Conservation (phyloP, 2,797 vertebrate genomes). For the Sebastes glaucus region DNA sequence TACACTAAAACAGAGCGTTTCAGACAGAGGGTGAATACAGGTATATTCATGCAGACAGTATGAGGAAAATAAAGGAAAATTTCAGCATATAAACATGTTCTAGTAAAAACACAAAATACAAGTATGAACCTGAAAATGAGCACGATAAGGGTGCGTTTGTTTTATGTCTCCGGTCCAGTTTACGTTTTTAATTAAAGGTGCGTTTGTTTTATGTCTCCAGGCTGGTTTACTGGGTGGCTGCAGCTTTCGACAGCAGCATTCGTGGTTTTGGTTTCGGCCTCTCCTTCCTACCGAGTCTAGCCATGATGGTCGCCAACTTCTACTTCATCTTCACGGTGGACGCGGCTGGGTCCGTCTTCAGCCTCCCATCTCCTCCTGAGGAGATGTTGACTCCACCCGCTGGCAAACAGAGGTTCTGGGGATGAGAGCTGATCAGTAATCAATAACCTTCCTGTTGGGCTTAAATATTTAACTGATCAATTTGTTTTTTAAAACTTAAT, state of each 20-base stretch:
- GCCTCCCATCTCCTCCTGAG: slow-evolving; percentile 4
- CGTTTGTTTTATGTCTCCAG: slow-evolving; percentile 68
- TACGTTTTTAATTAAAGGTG: not conserved
- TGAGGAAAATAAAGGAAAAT: too few relatives aligned
- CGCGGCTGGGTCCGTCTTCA: slow-evolving; percentile 79
- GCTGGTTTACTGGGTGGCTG: slow-evolving; percentile 89
- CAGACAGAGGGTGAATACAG: too few relatives aligned
- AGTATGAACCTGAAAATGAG: too few relatives aligned
- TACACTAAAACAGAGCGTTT: too few relatives aligned
- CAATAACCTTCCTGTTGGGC: not conserved
- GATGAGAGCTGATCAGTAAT: slow-evolving; percentile 59
- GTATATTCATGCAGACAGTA: too few relatives aligned
- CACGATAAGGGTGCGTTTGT: not conserved
- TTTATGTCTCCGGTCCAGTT: not conserved
- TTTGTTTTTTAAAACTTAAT: not conserved
- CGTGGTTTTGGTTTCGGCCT: slow-evolving; percentile 90
- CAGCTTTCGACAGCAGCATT: slow-evolving; percentile 85
- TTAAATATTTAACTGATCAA: not conserved
- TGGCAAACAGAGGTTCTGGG: slow-evolving; percentile 82
- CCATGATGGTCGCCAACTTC: slow-evolving; percentile 90
- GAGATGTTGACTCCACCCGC: slow-evolving; percentile 1
- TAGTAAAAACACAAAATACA: too few relatives aligned
- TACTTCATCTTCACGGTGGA: slow-evolving; percentile 91
- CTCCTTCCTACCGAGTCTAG: slow-evolving; percentile 89
- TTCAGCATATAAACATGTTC: too few relatives aligned